phyloP scores from a whole-genome alignment of 1,140 invertebrate species.

The Rhopalosiphum padi region DNA sequence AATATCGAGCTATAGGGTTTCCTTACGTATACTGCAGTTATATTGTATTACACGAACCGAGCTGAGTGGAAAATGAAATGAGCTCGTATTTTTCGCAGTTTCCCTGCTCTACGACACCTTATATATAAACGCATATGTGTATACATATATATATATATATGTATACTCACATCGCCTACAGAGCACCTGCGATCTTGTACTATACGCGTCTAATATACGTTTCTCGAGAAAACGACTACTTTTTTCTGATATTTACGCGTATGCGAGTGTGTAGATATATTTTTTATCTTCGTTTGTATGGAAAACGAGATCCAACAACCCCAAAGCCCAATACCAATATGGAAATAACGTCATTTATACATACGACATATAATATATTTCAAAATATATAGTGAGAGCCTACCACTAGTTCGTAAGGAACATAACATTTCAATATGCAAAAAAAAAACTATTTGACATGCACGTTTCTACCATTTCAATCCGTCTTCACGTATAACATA shows the following conservation, averaged over 20 bases:
- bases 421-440: not conserved
- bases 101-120: not conserved
- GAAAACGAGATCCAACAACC: not conserved
- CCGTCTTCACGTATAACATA: not conserved
- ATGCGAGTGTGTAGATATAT: not conserved
- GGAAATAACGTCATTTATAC: not conserved
- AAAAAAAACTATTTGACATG: not conserved
- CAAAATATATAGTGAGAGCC: not conserved
- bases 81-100: conserved; percentile 41
- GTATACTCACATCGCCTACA: not conserved
- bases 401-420: not conserved
- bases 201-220: conserved; percentile 11
- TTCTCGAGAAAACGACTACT: conserved; percentile 30
- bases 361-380: not conserved
- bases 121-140: not conserved
- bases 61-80: conserved; percentile 45
- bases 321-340: not conserved
- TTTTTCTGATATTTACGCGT: not conserved
- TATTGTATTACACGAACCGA: not conserved
- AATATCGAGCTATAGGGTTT: conserved; percentile 43
- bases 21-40: not conserved
- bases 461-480: not conserved
- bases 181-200: conserved; percentile 18
- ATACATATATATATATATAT: not conserved
- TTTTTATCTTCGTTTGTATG: conserved; percentile 1